phyloP scores from a whole-genome alignment of 2,113 vertebrate species.

The Bostrychus sinensis region DNA sequence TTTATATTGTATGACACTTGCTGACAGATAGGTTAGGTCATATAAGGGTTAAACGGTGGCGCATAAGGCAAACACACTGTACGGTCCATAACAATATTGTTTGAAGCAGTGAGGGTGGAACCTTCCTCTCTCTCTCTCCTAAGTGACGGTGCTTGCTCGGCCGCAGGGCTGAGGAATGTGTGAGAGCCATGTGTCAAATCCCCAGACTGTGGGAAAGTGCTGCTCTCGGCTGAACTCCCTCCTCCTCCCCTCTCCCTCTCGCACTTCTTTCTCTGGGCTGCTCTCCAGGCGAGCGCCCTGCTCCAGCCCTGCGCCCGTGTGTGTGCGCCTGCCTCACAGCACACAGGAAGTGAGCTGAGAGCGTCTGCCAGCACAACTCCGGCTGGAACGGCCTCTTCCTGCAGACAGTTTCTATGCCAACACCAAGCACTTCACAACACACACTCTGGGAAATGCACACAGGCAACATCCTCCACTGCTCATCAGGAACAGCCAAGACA shows the following conservation, averaged over 20 bases:
- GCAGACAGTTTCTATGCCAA: slow-evolving; percentile 80
- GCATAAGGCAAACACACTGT: slow-evolving; percentile 51
- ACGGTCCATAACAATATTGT: slow-evolving; percentile 70
- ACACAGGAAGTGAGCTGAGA: slow-evolving; percentile 83
- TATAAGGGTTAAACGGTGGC: slow-evolving; percentile 30
- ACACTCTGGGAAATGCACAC: slow-evolving; percentile 11
- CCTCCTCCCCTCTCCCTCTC: slow-evolving; percentile 56
- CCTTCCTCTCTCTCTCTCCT: slow-evolving; percentile 72
- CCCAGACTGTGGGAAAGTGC: slow-evolving; percentile 99
- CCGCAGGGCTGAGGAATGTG: slow-evolving; percentile 93
- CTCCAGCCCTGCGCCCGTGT: slow-evolving; percentile 69
- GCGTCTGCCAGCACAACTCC: slow-evolving; percentile 80
- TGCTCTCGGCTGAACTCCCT: slow-evolving; percentile 89
- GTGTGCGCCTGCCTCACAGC: slow-evolving; percentile 52
- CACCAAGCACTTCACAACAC: slow-evolving; percentile 47
- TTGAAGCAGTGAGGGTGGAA: slow-evolving; percentile 83
- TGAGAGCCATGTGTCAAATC: slow-evolving; percentile 97
- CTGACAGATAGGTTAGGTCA: not conserved
- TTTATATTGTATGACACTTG: not conserved
- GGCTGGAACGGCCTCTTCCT: slow-evolving; percentile 83
- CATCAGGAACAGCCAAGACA: slow-evolving; percentile 40
- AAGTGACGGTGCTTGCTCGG: slow-evolving; percentile 77
- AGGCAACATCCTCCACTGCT: slow-evolving; percentile 39
- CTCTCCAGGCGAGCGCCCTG: slow-evolving; percentile 89
- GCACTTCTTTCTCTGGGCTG: slow-evolving; percentile 69